phyloP scores from a whole-genome alignment of 2,113 vertebrate species.

The Pedetes capensis region DNA sequence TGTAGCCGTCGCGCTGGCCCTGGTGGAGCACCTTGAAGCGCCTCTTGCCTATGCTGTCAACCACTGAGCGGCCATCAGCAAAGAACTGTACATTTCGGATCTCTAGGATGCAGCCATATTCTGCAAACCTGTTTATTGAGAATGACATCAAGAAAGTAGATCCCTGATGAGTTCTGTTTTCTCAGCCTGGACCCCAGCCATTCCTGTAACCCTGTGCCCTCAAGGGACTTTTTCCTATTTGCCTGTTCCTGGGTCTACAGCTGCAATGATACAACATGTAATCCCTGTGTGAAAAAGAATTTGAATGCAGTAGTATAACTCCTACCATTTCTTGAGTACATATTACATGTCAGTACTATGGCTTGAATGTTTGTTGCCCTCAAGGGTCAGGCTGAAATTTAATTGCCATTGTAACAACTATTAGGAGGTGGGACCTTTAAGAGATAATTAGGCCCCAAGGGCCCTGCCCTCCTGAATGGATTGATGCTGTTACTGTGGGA shows the following conservation, averaged over 20 bases:
- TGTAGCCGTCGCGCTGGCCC: constrained; percentile 88
- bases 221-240: neutral
- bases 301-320: neutral
- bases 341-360: neutral
- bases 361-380: neutral
- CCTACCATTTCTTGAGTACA: neutral
- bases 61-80: constrained; percentile 88
- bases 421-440: neutral
- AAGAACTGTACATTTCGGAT: constrained; percentile 89
- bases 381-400: neutral
- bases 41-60: constrained; percentile 88
- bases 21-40: constrained; percentile 88
- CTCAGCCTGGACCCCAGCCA: constrained; percentile 40
- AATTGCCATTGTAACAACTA: neutral
- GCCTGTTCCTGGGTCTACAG: neutral
- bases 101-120: constrained; percentile 89
- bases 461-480: neutral
- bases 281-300: neutral
- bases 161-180: constrained; percentile 60
- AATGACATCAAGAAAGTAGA: constrained; percentile 68
- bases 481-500: neutral
- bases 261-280: neutral
- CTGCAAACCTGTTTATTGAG: constrained; percentile 85
- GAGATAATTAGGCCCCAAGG: neutral
- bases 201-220: neutral